A percentile compares a stretch with the other conserved stretches of the same genome.
Conservation (phyloP, 2,888 invertebrate genomes). For the Frankliniella fusca region DNA sequence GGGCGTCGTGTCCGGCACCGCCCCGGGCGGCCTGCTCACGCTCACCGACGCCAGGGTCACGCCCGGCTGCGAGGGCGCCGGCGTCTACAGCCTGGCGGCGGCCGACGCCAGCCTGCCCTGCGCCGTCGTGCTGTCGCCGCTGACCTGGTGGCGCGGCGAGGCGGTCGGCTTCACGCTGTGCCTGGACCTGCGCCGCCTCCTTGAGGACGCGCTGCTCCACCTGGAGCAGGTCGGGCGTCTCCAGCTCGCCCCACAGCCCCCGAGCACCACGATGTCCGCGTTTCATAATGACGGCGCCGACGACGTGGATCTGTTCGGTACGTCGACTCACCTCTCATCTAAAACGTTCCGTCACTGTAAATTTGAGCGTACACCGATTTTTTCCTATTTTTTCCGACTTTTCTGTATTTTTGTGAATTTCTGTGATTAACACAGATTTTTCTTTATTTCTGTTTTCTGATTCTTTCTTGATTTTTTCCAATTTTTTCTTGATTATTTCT, state of each 20-base stretch:
- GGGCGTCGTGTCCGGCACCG: constrained; percentile 36
- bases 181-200: constrained; percentile 33
- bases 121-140: constrained; percentile 35
- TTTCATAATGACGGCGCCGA: neutral
- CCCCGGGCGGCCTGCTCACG: constrained; percentile 33
- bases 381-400: too few species aligned
- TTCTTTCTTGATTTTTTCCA: too few species aligned
- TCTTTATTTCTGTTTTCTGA: too few species aligned
- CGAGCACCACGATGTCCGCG: too few species aligned
- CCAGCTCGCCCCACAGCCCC: neutral
- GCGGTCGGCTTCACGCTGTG: constrained; percentile 37
- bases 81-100: constrained; percentile 31
- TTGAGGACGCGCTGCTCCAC: neutral
- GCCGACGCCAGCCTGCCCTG: neutral
- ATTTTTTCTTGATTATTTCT: too few species aligned
- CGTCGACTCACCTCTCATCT: neutral
- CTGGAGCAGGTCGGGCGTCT: neutral
- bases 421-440: too few species aligned
- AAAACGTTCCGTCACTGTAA: neutral
- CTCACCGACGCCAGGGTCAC: constrained; percentile 36
- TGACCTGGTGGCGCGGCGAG: constrained; percentile 38
- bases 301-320: neutral
- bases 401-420: too few species aligned
- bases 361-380: too few species aligned
- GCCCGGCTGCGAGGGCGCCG: constrained; percentile 37